These are phyloP conservation scores for Ahaetulla prasina DNA, from an alignment of 2,113 vertebrate species.

Conservation along the genomic window DNA sequence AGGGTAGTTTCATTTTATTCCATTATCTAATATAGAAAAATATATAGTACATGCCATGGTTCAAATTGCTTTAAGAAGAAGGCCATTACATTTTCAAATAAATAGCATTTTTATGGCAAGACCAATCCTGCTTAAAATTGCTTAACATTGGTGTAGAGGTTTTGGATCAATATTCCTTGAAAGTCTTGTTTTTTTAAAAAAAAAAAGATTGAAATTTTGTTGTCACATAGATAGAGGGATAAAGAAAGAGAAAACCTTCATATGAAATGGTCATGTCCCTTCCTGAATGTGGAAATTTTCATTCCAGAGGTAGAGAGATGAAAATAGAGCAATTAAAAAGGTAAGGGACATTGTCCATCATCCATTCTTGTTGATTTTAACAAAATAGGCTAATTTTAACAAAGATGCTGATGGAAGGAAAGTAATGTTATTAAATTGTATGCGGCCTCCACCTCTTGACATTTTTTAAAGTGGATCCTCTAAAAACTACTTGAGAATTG, in stretches of 20 bases:
- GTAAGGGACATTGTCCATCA: background rate
- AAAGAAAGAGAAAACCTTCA: background rate
- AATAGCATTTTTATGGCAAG: background rate
- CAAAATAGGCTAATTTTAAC: background rate
- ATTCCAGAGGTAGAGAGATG: background rate
- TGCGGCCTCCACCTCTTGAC: background rate
- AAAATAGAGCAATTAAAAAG: background rate
- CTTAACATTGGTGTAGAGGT: background rate
- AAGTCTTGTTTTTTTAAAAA: background rate
- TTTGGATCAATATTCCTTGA: background rate
- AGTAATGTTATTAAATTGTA: background rate
- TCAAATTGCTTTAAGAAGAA: background rate
- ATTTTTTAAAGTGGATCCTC: background rate
- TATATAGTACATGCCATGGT: background rate
- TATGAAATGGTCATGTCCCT: background rate
- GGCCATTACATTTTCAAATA: background rate
- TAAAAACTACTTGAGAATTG: background rate
- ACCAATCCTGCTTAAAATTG: background rate
- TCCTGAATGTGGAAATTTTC: background rate
- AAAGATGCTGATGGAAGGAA: background rate
- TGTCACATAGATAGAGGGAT: background rate
- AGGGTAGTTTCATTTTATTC: background rate
- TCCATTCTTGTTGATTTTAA: background rate
- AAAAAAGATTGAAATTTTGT: background rate
- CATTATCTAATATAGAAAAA: background rate